Evolutionary conservation across 1,140 invertebrate genomes (phyloP).

Genomic region (Nephotettix cincticeps): DNA sequence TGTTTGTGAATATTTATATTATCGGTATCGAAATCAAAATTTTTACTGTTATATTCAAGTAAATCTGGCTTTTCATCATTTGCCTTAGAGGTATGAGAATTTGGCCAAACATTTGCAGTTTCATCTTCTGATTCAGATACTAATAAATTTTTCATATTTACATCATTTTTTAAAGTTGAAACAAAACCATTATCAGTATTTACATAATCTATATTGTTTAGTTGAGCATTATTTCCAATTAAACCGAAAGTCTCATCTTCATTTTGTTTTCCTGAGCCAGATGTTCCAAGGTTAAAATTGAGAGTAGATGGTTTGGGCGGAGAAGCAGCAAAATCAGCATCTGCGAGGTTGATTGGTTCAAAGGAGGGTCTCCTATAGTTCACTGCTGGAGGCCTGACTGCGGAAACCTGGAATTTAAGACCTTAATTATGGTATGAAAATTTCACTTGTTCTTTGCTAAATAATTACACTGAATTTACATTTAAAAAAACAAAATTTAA

Average conservation of each 20-base stretch:
- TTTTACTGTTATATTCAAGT: constrained; percentile 20
- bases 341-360: constrained; percentile 45
- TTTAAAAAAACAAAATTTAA: no score
- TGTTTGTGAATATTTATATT: background rate
- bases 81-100: background rate
- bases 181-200: background rate
- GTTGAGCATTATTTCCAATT: background rate
- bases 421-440: no score
- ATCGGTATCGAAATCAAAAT: background rate
- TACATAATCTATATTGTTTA: background rate
- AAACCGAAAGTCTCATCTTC: background rate
- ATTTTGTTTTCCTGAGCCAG: background rate
- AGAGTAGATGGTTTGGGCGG: background rate
- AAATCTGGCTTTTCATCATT: constrained; percentile 29
- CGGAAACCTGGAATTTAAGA: constrained; percentile 25
- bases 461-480: no score
- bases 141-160: background rate
- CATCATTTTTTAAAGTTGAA: background rate
- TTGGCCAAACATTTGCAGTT: background rate
- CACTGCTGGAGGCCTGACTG: constrained; percentile 33
- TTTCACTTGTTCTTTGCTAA: no score
- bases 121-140: constrained; percentile 9
- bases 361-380: constrained; percentile 42
- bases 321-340: constrained; percentile 44
- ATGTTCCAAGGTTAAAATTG: constrained; percentile 1